Evolutionary conservation across 53 echinoderm and acorn worm species (phyloP).

Genomic region (Zoroaster sp.): DNA sequence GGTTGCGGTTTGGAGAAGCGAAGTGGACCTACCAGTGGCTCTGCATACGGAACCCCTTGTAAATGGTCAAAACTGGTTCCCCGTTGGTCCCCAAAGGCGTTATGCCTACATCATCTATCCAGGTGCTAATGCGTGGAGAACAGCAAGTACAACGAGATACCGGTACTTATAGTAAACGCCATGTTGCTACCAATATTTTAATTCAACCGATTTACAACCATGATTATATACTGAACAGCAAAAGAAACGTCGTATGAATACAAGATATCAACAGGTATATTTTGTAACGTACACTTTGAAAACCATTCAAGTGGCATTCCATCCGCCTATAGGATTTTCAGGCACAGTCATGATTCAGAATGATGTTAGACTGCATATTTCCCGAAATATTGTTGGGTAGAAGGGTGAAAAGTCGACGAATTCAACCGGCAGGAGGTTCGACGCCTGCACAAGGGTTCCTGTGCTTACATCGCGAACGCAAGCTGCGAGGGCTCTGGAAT

Average conservation of each 20-base stretch:
- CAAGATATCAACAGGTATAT: too few relatives aligned
- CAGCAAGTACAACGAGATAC: too few relatives aligned
- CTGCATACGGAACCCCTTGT: slow-evolving; percentile 68
- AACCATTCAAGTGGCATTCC: too few relatives aligned
- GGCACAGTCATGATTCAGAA: too few relatives aligned
- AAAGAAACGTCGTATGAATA: too few relatives aligned
- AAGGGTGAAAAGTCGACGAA: slow-evolving; percentile 16
- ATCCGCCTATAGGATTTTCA: too few relatives aligned
- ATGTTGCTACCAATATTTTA: neutral
- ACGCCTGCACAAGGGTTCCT: neutral
- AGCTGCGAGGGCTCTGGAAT: neutral
- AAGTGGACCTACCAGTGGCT: slow-evolving; percentile 37
- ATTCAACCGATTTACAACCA: neutral
- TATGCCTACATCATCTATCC: neutral
- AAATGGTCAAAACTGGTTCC: neutral
- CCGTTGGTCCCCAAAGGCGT: neutral
- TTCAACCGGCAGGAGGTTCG: neutral
- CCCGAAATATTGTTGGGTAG: slow-evolving; percentile 5
- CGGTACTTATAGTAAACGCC: neutral
- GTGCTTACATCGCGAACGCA: neutral
- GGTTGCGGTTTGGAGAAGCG: slow-evolving; percentile 55
- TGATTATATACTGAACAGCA: too few relatives aligned
- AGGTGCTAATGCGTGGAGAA: too few relatives aligned
- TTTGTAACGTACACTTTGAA: too few relatives aligned
- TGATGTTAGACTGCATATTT: too few relatives aligned